phyloP scores from a whole-genome alignment of 2,113 vertebrate genomes.

The Aythya baeri region DNA sequence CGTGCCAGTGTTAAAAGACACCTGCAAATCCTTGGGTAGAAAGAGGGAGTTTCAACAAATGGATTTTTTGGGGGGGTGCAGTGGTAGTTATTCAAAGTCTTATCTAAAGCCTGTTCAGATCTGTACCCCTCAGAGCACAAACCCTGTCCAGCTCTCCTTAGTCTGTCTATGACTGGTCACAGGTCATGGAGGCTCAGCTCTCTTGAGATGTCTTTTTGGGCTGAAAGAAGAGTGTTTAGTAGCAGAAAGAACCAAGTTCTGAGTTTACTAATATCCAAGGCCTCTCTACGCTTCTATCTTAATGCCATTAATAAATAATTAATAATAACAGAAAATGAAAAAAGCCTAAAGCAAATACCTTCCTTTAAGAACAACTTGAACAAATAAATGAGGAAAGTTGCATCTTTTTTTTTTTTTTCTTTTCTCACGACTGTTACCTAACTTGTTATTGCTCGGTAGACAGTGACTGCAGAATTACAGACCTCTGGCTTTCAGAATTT shows the following conservation, averaged over 20 bases:
- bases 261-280: background rate
- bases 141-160: background rate
- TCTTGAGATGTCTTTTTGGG: background rate
- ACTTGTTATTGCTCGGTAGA: background rate
- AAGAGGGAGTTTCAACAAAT: background rate
- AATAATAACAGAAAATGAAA: background rate
- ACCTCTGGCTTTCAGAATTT: background rate
- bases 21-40: background rate
- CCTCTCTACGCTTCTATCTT: background rate
- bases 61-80: background rate
- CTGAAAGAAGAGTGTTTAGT: background rate
- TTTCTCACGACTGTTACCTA: background rate
- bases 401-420: background rate
- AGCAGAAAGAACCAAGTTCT: background rate
- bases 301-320: background rate
- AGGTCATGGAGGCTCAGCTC: background rate
- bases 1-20: rapidly evolving
- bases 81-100: background rate
- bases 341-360: background rate
- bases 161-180: background rate
- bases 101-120: background rate
- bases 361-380: background rate
- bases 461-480: background rate
- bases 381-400: background rate
- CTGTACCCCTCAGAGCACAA: background rate